Conservation (phyloP, 2,888 invertebrate species). For the Cataglyphis livida region DNA sequence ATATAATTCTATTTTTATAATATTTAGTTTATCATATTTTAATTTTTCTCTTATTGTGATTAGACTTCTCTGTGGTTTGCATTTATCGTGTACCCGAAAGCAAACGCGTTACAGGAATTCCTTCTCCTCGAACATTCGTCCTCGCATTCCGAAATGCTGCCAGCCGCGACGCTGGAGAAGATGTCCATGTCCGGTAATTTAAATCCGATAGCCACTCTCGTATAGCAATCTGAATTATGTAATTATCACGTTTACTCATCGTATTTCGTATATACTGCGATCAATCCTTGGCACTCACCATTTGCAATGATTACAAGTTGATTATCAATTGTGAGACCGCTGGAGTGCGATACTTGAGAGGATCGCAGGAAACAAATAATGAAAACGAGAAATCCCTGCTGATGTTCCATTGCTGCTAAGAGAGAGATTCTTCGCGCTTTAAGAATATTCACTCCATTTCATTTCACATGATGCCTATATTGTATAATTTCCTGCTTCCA, state of each 20-base stretch:
- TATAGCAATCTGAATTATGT: slow-evolving; percentile 86
- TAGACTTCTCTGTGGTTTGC: not conserved
- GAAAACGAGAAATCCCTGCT: slow-evolving; percentile 17
- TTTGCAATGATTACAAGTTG: slow-evolving; percentile 85
- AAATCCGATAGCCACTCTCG: slow-evolving; percentile 86
- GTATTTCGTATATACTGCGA: not conserved
- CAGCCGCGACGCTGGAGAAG: slow-evolving; percentile 82
- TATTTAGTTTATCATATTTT: too few relatives aligned
- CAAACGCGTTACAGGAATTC: slow-evolving; percentile 86
- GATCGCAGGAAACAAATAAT: slow-evolving; percentile 46
- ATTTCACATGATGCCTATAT: slow-evolving; percentile 29
- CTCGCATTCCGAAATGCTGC: slow-evolving; percentile 86
- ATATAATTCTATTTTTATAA: not conserved
- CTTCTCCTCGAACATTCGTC: slow-evolving; percentile 85
- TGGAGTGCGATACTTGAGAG: slow-evolving; percentile 24
- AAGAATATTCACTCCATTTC: slow-evolving; percentile 25
- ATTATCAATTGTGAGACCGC: slow-evolving; percentile 85
- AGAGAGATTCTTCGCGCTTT: slow-evolving; percentile 29
- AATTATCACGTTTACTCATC: slow-evolving; percentile 20
- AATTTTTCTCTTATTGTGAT: too few relatives aligned
- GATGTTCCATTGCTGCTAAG: slow-evolving; percentile 17
- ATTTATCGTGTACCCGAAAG: slow-evolving; percentile 86
- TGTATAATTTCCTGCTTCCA: not conserved
- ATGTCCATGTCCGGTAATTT: slow-evolving; percentile 84
- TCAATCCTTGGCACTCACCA: slow-evolving; percentile 79